Percentiles rank a stretch among this genome's conserved stretches.
Evolutionary conservation across 1,140 invertebrate genomes (phyloP).

Genomic region (Penaeus chinensis): DNA sequence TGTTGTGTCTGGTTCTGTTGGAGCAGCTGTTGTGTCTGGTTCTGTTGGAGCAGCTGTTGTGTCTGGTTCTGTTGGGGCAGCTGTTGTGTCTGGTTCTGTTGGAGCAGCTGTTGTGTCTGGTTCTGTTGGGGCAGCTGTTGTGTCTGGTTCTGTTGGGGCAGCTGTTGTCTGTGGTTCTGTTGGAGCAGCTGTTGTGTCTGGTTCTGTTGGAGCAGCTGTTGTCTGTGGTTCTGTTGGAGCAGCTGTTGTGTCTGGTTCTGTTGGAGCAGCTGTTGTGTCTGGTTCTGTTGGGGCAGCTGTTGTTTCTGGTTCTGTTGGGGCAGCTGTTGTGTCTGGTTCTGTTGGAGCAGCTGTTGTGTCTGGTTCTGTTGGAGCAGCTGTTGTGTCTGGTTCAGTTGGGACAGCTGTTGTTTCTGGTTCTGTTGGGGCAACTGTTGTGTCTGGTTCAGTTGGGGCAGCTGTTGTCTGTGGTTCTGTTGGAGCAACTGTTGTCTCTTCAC

Average conservation of each 20-base stretch:
- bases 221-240: neutral
- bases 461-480: neutral
- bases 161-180: neutral
- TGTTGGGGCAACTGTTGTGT: neutral
- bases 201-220: neutral
- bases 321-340: neutral
- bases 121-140: neutral
- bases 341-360: neutral
- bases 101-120: too few relatives aligned
- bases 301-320: neutral
- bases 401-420: neutral
- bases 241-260: neutral
- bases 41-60: conserved; percentile 6
- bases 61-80: neutral
- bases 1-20: neutral
- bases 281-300: neutral
- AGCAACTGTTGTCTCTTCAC: neutral
- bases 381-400: neutral
- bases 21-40: neutral
- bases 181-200: neutral
- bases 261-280: neutral
- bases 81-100: neutral
- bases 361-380: conserved; percentile 1
- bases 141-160: neutral
- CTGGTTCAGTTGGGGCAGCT: neutral